phyloP scores from a whole-genome alignment of 2,888 invertebrate species.

The Troilus luridus region DNA sequence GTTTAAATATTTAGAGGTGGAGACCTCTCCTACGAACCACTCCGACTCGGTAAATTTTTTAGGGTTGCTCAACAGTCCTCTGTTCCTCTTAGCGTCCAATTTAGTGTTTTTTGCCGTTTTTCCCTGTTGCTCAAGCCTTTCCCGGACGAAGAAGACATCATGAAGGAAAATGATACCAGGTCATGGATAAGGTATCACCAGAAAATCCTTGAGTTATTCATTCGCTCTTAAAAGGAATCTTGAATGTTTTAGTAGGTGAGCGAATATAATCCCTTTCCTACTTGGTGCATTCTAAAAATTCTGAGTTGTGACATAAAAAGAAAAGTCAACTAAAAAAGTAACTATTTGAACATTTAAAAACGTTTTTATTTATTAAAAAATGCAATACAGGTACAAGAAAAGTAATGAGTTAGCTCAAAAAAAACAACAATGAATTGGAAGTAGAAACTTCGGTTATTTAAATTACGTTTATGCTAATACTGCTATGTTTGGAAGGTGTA shows the following conservation, averaged over 20 bases:
- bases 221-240: not conserved
- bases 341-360: not conserved
- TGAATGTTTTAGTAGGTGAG: not conserved
- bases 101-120: constrained; percentile 10
- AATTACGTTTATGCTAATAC: too few species aligned
- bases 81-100: constrained; percentile 1
- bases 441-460: too few species aligned
- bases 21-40: not conserved
- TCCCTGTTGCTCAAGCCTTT: not conserved
- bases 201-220: constrained; percentile 11
- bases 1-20: not conserved
- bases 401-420: too few species aligned
- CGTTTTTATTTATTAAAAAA: too few species aligned
- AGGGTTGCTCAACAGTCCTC: not conserved
- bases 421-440: too few species aligned
- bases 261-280: not conserved
- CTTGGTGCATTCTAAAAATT: not conserved
- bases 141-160: constrained; percentile 9
- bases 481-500: too few species aligned
- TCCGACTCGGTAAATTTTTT: constrained; percentile 16
- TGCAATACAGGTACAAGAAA: too few species aligned
- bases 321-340: not conserved
- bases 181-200: not conserved
- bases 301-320: not conserved
- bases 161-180: not conserved